phyloP scores from a whole-genome alignment of 2,888 invertebrate genomes.

The Stenoptilia bipunctidactyla region DNA sequence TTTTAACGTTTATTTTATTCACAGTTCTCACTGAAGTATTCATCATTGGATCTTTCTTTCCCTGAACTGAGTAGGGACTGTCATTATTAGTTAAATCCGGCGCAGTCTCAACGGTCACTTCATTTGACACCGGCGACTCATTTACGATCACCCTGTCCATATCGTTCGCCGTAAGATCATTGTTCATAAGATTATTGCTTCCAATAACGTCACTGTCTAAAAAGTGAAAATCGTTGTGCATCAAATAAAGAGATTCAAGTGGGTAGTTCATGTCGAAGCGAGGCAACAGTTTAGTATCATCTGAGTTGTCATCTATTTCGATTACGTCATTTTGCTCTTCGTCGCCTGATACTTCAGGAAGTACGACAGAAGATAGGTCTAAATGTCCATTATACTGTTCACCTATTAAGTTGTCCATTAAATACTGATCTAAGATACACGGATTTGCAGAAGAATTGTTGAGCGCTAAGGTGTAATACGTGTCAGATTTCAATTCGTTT shows the following conservation, averaged over 20 bases:
- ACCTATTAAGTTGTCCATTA: conserved; percentile 54
- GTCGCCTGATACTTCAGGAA: conserved; percentile 36
- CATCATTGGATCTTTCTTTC: conserved; percentile 62
- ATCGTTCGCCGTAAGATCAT: conserved; percentile 33
- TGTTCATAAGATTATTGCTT: conserved; percentile 25
- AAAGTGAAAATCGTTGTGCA: conserved; percentile 61
- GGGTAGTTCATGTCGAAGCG: conserved; percentile 57
- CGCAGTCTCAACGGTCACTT: conserved; percentile 17
- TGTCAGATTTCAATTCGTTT: conserved; percentile 57
- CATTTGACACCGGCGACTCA: conserved; percentile 42
- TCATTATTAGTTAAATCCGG: conserved; percentile 29
- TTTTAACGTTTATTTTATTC: conserved; percentile 62
- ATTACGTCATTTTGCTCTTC: conserved; percentile 53
- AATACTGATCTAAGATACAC: conserved; percentile 49
- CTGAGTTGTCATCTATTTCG: conserved; percentile 62
- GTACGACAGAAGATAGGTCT: conserved; percentile 40
- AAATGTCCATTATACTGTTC: conserved; percentile 49
- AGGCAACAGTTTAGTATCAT: conserved; percentile 53
- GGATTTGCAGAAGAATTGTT: conserved; percentile 37
- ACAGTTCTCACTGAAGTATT: conserved; percentile 50
- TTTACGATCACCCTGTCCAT: conserved; percentile 39
- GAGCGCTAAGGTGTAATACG: conserved; percentile 45
- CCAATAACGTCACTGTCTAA: conserved; percentile 44
- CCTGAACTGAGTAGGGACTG: conserved; percentile 46
- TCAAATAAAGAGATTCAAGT: conserved; percentile 48